Percentiles rank a stretch among this genome's conserved stretches.
These are phyloP conservation scores for Drosophila basisetae DNA, from an alignment of 2,888 invertebrate species.

Conservation along the genomic window DNA sequence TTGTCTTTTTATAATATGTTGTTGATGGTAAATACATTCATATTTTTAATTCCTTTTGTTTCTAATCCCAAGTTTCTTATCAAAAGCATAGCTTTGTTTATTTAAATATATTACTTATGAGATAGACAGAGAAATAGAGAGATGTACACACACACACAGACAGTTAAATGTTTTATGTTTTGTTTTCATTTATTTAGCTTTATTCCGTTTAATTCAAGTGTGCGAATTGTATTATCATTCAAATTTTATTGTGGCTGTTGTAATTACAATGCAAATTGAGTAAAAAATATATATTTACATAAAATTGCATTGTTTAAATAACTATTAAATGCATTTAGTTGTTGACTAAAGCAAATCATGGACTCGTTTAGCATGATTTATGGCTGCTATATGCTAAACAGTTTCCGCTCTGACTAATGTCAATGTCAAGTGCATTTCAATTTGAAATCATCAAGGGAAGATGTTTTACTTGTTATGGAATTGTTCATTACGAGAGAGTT, in stretches of 20 bases:
- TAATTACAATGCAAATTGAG: constrained; percentile 26
- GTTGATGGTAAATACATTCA: background rate
- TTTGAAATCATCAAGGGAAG: constrained; percentile 18
- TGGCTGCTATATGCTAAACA: constrained; percentile 48
- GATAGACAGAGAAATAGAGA: background rate
- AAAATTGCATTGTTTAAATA: constrained; percentile 51
- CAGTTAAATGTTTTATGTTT: constrained; percentile 4
- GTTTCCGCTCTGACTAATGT: constrained; percentile 56
- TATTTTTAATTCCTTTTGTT: background rate
- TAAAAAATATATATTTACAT: background rate
- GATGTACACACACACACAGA: background rate
- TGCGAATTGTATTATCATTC: constrained; percentile 46
- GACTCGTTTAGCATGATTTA: constrained; percentile 41
- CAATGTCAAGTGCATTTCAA: constrained; percentile 22
- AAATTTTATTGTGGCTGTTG: constrained; percentile 10
- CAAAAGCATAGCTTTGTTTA: background rate
- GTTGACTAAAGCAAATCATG: constrained; percentile 46
- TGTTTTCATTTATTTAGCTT: background rate
- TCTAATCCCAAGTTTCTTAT: background rate
- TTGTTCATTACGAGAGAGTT: constrained; percentile 2
- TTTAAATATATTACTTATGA: background rate
- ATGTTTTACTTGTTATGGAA: background rate
- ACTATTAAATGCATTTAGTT: constrained; percentile 58
- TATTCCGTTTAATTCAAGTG: constrained; percentile 53
- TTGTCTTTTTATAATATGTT: background rate